These are phyloP conservation scores for Morone saxatilis DNA, from an alignment of 2,113 vertebrate species.

Conservation along the genomic window DNA sequence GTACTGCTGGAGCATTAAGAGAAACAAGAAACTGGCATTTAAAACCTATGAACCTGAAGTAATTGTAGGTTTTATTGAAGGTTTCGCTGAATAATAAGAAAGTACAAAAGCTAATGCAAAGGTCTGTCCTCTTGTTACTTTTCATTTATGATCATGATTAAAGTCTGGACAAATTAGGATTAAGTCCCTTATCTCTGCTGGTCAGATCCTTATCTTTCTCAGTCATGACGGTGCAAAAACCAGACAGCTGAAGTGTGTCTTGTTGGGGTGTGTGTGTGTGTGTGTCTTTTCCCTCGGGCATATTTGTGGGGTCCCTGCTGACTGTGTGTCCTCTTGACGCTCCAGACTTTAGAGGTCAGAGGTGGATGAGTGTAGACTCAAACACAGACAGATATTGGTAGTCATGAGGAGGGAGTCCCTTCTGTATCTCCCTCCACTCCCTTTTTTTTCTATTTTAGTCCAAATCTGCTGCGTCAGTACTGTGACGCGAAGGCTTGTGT, in stretches of 20 bases:
- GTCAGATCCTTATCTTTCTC: constrained; percentile 44
- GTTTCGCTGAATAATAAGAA: background rate
- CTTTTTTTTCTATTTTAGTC: background rate
- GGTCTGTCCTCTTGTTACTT: constrained; percentile 4
- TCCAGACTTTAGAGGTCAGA: constrained; percentile 68
- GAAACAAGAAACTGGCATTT: background rate
- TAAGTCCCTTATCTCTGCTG: constrained; percentile 19
- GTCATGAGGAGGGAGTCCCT: constrained; percentile 57
- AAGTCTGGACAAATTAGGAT: constrained; percentile 48
- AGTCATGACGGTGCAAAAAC: constrained; percentile 63
- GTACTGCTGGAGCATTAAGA: background rate
- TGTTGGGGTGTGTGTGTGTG: constrained; percentile 35
- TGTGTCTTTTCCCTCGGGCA: constrained; percentile 55
- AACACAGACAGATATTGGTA: constrained; percentile 66
- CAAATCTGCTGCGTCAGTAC: constrained; percentile 51
- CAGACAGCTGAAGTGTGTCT: constrained; percentile 54
- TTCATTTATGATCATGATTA: constrained; percentile 17
- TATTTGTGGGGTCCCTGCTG: constrained; percentile 63
- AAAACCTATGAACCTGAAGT: constrained; percentile 7
- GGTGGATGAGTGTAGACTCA: constrained; percentile 50
- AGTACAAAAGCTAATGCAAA: background rate
- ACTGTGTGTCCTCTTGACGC: constrained; percentile 55
- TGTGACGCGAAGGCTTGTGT: background rate
- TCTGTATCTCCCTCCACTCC: background rate
- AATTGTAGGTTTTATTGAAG: background rate